Evolutionary conservation across 2,888 invertebrate species (phyloP).

Genomic region (Drosophila recens): DNA sequence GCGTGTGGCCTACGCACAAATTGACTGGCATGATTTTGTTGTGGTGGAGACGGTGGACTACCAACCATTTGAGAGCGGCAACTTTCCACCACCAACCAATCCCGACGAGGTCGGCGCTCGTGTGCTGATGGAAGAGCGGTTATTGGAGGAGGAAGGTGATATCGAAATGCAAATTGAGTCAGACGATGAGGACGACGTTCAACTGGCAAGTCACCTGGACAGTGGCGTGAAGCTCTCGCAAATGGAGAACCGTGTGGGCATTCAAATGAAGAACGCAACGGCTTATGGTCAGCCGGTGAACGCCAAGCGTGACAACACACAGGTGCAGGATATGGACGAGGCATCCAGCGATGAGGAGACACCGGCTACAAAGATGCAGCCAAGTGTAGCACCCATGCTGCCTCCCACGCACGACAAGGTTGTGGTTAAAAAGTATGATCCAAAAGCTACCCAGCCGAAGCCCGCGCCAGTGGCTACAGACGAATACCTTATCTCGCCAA

Average conservation of each 20-base stretch:
- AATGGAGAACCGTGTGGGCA: slow-evolving; percentile 88
- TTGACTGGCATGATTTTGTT: slow-evolving; percentile 99
- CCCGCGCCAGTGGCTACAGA: slow-evolving; percentile 89
- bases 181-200: slow-evolving; percentile 88
- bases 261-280: slow-evolving; percentile 85
- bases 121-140: slow-evolving; percentile 94
- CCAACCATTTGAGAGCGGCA: slow-evolving; percentile 97
- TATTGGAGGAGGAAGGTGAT: slow-evolving; percentile 91
- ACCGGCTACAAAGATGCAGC: slow-evolving; percentile 84
- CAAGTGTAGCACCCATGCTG: slow-evolving; percentile 88
- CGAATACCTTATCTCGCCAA: slow-evolving; percentile 98
- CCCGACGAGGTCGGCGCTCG: slow-evolving; percentile 98
- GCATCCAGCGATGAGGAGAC: slow-evolving; percentile 92
- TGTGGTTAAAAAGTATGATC: slow-evolving; percentile 98
- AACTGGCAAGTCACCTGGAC: slow-evolving; percentile 50
- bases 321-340: slow-evolving; percentile 97
- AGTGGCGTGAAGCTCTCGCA: slow-evolving; percentile 87
- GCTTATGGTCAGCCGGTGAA: slow-evolving; percentile 78
- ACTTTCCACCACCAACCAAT: slow-evolving; percentile 98
- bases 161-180: slow-evolving; percentile 96
- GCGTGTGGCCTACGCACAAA: slow-evolving; percentile 97
- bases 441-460: slow-evolving; percentile 90
- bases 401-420: slow-evolving; percentile 97
- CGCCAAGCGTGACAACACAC: slow-evolving; percentile 86
- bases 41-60: slow-evolving; percentile 99